These are phyloP conservation scores for Petrosia ficiformis DNA, from an alignment of 37 sponge, comb jelly and placozoan genomes.

Conservation along the genomic window DNA sequence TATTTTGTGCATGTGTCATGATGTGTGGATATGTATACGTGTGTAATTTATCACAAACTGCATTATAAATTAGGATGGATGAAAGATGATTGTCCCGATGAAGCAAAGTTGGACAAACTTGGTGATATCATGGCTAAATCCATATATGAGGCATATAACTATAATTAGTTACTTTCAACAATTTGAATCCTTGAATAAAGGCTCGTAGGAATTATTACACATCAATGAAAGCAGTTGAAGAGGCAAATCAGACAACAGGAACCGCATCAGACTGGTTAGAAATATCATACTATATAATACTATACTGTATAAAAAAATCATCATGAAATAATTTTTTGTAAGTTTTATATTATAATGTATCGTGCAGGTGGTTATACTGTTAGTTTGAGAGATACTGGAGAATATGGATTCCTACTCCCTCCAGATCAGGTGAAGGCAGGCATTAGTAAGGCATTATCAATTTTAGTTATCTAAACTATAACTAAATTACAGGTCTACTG, in stretches of 20 bases:
- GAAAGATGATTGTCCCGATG: constrained; percentile 45
- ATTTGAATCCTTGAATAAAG: background rate
- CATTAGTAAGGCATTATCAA: too few relatives aligned
- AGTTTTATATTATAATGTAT: constrained; percentile 49
- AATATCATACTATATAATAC: too few relatives aligned
- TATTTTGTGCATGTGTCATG: too few relatives aligned
- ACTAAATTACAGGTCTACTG: too few relatives aligned
- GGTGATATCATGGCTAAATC: constrained; percentile 27
- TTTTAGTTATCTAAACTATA: too few relatives aligned
- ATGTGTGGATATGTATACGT: too few relatives aligned
- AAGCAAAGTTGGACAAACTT: constrained; percentile 38
- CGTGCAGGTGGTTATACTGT: constrained; percentile 52
- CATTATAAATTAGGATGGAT: constrained; percentile 42
- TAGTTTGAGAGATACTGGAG: constrained; percentile 51
- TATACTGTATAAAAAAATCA: background rate
- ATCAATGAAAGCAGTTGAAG: constrained; percentile 37
- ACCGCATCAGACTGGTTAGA: constrained; percentile 64
- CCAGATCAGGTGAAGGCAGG: constrained; percentile 58
- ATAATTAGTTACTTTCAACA: too few relatives aligned
- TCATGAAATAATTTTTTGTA: background rate
- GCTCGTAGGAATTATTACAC: constrained; percentile 42
- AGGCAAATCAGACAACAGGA: constrained; percentile 51
- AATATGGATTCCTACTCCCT: constrained; percentile 68
- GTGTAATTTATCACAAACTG: background rate
- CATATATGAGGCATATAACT: background rate